phyloP scores from a whole-genome alignment of 2,113 vertebrate species.

The Marmota monax region DNA sequence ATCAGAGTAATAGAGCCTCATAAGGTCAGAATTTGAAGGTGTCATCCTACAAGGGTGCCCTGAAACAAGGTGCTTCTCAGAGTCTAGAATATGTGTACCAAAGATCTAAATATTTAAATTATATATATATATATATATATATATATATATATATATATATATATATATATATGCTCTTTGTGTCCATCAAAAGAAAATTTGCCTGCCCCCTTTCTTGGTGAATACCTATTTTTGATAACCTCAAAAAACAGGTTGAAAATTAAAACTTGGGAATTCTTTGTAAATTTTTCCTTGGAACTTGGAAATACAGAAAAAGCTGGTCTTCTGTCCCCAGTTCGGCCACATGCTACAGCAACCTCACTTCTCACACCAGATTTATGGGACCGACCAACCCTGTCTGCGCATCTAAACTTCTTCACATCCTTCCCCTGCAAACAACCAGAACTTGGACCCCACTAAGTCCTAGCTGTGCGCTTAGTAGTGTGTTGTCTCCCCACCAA shows the following conservation, averaged over 20 bases:
- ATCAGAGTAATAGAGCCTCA: neutral
- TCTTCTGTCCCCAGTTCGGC: neutral
- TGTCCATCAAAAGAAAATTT: too few species aligned
- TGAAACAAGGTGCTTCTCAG: neutral
- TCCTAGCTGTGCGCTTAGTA: too few species aligned
- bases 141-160: too few species aligned
- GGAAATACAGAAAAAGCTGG: neutral
- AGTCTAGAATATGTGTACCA: neutral
- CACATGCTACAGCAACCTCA: neutral
- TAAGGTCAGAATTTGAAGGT: neutral
- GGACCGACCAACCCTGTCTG: too few species aligned
- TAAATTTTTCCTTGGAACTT: neutral
- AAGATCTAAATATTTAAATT: neutral
- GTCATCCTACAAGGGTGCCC: neutral
- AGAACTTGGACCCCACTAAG: neutral
- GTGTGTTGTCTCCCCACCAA: fast-evolving
- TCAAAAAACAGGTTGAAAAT: neutral
- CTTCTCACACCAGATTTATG: neutral
- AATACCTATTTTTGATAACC: neutral
- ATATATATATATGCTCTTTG: too few species aligned
- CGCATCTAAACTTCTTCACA: neutral
- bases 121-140: too few species aligned
- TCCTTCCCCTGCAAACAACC: too few species aligned
- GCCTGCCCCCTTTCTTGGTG: neutral
- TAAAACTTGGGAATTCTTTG: neutral